phyloP scores from a whole-genome alignment of 2,888 invertebrate species.

The Harpalus rufipes region DNA sequence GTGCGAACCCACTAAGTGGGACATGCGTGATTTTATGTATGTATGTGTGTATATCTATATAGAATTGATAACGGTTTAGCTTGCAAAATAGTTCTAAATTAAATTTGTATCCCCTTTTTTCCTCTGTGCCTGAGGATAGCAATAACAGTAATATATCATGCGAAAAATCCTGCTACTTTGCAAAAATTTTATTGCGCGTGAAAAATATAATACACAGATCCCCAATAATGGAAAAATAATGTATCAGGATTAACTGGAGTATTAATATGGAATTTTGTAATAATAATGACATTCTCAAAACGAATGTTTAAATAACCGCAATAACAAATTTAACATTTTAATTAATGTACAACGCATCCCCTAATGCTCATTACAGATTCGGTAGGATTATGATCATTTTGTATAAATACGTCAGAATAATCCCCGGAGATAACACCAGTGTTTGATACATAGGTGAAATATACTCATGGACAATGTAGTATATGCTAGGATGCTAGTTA shows the following conservation, averaged over 20 bases:
- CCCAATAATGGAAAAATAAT: conserved; percentile 8
- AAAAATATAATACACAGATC: conserved; percentile 1
- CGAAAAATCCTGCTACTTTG: conserved; percentile 24
- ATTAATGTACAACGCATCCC: conserved; percentile 29
- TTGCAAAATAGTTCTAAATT: conserved; percentile 13
- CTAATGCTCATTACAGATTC: conserved; percentile 25
- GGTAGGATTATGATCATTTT: conserved; percentile 33
- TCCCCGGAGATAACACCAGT: conserved; percentile 41
- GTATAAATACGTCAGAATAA: conserved; percentile 41
- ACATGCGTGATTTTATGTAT: too few relatives aligned
- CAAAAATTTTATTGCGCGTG: neutral
- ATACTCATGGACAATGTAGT: neutral
- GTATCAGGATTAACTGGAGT: neutral
- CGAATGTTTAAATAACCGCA: conserved; percentile 19
- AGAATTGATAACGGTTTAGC: neutral
- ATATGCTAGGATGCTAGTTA: too few relatives aligned
- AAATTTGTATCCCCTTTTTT: neutral
- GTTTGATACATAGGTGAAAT: conserved; percentile 25
- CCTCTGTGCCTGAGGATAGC: conserved; percentile 1
- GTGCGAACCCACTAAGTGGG: too few relatives aligned
- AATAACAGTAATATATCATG: conserved; percentile 12
- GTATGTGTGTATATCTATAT: neutral
- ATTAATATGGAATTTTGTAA: neutral
- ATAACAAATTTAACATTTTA: conserved; percentile 35
- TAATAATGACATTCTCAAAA: neutral